These are phyloP conservation scores for Psammodynastes pulverulentus DNA, from an alignment of 2,113 vertebrate genomes.

Conservation along the genomic window DNA sequence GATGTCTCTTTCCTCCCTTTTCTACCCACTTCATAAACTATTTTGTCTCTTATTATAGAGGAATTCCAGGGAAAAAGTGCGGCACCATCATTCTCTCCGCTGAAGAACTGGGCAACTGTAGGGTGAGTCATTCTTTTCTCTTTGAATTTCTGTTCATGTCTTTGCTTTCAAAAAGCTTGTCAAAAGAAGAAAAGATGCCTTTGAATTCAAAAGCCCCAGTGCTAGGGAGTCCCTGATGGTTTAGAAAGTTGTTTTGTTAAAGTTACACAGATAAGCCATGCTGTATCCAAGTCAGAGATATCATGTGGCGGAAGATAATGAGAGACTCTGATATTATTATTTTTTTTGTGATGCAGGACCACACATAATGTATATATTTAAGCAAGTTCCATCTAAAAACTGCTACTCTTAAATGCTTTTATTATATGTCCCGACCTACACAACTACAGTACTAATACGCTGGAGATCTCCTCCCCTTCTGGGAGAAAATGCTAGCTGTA, in stretches of 20 bases:
- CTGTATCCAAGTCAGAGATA: neutral
- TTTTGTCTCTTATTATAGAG: slow-evolving; percentile 63
- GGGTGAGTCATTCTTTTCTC: slow-evolving; percentile 75
- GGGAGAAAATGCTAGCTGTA: neutral
- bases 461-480: neutral
- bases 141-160: neutral
- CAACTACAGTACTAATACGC: neutral
- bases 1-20: neutral
- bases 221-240: neutral
- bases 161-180: neutral
- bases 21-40: fast-evolving
- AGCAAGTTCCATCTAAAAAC: neutral
- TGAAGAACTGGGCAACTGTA: slow-evolving; percentile 91
- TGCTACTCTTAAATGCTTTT: neutral
- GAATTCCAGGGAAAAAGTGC: slow-evolving; percentile 90
- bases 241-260: neutral
- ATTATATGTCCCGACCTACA: neutral
- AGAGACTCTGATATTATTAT: neutral
- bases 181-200: neutral
- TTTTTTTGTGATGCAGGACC: neutral
- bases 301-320: neutral
- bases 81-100: slow-evolving; percentile 87
- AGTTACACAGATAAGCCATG: neutral
- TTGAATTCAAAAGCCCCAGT: neutral
- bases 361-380: neutral